Conservation (phyloP, 1,140 invertebrate species). For the Cydia amplana region DNA sequence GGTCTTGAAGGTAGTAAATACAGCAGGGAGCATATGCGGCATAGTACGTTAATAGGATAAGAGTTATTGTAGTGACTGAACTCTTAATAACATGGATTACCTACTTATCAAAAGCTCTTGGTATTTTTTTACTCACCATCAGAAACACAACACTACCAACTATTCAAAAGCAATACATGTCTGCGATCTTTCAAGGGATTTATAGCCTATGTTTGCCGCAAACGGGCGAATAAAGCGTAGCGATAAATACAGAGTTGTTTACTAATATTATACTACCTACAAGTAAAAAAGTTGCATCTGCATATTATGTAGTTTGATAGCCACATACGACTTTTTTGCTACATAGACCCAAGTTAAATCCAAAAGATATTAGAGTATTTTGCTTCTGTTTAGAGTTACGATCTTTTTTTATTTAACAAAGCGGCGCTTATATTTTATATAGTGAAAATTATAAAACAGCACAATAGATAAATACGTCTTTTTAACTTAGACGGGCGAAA, state of each 20-base stretch:
- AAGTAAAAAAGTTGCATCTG: background rate
- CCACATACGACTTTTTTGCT: background rate
- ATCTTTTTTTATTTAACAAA: background rate
- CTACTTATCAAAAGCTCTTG: no score
- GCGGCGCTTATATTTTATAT: background rate
- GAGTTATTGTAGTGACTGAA: no score
- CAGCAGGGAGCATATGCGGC: no score
- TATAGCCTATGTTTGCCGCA: conserved; percentile 1
- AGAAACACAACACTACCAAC: no score
- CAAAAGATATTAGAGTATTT: background rate
- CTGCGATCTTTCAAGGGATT: background rate
- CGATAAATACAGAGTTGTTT: background rate
- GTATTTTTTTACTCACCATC: no score
- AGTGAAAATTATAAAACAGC: no score
- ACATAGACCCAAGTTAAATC: background rate
- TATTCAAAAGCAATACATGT: no score
- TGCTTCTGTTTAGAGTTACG: no score
- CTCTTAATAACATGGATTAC: no score
- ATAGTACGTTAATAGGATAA: no score
- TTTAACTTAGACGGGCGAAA: background rate
- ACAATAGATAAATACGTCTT: no score
- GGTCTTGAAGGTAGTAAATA: no score
- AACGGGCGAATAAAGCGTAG: conserved; percentile 13
- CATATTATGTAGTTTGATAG: background rate
- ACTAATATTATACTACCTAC: background rate